Conservation (phyloP, 2,888 invertebrate species). For the Diogma glabrata region DNA sequence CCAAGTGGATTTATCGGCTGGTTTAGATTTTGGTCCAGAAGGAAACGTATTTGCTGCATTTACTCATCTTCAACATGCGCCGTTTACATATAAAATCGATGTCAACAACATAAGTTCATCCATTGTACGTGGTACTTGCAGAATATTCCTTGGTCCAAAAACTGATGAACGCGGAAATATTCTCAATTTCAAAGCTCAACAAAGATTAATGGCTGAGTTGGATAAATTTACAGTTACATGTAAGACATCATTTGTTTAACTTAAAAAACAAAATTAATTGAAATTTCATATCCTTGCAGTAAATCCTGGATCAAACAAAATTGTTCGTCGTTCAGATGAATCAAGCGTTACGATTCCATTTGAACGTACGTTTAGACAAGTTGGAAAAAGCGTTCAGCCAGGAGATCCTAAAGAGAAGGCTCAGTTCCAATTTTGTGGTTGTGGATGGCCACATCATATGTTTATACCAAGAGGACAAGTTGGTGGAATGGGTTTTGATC, state of each 20-base stretch:
- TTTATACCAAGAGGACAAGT: conserved; percentile 57
- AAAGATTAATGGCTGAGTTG: conserved; percentile 51
- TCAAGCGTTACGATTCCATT: conserved; percentile 76
- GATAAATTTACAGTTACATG: conserved; percentile 49
- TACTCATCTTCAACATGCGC: conserved; percentile 65
- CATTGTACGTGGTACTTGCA: conserved; percentile 44
- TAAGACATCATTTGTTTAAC: neutral
- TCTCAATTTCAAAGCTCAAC: conserved; percentile 46
- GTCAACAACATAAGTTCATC: conserved; percentile 43
- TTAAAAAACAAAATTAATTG: neutral
- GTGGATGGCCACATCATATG: conserved; percentile 80
- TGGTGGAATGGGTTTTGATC: conserved; percentile 51
- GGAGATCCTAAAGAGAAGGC: conserved; percentile 34
- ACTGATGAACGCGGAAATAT: conserved; percentile 50
- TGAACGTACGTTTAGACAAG: conserved; percentile 63
- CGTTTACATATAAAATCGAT: conserved; percentile 52
- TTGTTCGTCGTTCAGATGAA: conserved; percentile 52
- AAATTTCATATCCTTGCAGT: conserved; percentile 39
- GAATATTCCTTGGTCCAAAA: conserved; percentile 56
- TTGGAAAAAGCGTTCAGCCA: conserved; percentile 45
- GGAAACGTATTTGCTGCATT: conserved; percentile 59
- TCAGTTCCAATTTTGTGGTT: conserved; percentile 71
- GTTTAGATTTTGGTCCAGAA: conserved; percentile 65
- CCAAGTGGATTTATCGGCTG: conserved; percentile 66
- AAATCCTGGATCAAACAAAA: conserved; percentile 51